Evolutionary conservation across 1,140 invertebrate genomes (phyloP).

Genomic region (Diplogasteroides magnus): DNA sequence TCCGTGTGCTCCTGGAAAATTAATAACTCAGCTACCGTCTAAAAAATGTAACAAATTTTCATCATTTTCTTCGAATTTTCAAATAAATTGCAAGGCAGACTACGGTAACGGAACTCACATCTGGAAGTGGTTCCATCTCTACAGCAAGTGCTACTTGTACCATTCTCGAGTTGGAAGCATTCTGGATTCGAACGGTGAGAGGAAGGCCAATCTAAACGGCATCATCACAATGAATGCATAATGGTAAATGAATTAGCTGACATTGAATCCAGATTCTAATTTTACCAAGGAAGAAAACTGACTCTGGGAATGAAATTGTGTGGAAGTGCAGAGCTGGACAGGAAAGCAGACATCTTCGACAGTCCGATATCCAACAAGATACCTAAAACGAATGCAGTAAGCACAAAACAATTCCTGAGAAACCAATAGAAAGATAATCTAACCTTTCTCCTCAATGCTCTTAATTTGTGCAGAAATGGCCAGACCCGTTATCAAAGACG

Average conservation of each 20-base stretch:
- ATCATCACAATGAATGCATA: not conserved
- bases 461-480: constrained; percentile 40
- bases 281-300: no score
- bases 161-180: not conserved
- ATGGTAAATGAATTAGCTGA: no score
- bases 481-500: constrained; percentile 22
- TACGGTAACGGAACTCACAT: no score
- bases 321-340: not conserved
- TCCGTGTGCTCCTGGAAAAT: constrained; percentile 10
- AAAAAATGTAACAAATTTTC: not conserved
- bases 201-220: constrained; percentile 39
- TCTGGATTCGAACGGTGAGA: constrained; percentile 40
- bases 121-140: not conserved
- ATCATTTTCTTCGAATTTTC: no score
- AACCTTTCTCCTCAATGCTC: constrained; percentile 51
- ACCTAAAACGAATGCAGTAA: constrained; percentile 33
- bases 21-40: not conserved
- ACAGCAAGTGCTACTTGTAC: not conserved
- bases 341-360: not conserved
- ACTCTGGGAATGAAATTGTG: not conserved
- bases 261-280: no score
- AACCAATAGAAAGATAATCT: constrained; percentile 2
- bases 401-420: constrained; percentile 10
- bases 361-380: constrained; percentile 43
- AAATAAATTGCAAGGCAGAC: no score